Evolutionary conservation across 2,113 vertebrate species (phyloP).

Genomic region (Phrynocephalus versicolor): DNA sequence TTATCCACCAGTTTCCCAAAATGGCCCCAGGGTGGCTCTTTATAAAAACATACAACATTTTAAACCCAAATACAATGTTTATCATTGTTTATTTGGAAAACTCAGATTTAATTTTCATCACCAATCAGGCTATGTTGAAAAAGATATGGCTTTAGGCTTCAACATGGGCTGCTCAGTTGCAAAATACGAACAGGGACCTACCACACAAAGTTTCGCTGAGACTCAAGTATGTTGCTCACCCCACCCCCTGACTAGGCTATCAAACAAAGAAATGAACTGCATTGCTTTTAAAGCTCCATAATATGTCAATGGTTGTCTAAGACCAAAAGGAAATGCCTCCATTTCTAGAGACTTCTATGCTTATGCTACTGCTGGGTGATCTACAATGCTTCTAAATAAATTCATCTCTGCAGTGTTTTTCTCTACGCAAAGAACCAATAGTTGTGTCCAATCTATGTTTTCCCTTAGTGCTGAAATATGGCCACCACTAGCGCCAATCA

Average conservation of each 20-base stretch:
- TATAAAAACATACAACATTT: not conserved
- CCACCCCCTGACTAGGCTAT: not conserved
- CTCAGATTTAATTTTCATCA: not conserved
- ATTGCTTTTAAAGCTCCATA: not conserved
- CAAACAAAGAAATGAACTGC: not conserved
- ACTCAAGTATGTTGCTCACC: not conserved
- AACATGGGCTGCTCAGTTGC: not conserved
- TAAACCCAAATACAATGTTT: not conserved
- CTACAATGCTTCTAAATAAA: not conserved
- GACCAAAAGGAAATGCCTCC: not conserved
- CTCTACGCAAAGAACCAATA: not conserved
- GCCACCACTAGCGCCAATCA: not conserved
- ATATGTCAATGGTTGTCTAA: not conserved
- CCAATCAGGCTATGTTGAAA: not conserved
- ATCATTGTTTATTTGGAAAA: not conserved
- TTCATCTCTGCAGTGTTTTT: not conserved
- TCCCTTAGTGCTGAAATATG: not conserved
- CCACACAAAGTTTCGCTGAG: too few relatives aligned
- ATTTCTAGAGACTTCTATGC: not conserved
- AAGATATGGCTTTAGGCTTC: not conserved
- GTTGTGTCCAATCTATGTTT: not conserved
- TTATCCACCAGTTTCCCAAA: not conserved
- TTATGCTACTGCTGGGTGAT: not conserved
- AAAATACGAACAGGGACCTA: not conserved
- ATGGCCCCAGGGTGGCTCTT: not conserved